Percentiles rank a stretch among this genome's conserved stretches.
Evolutionary conservation across 2,797 vertebrate genomes (phyloP).

Genomic region (Cebuella pygmaea): DNA sequence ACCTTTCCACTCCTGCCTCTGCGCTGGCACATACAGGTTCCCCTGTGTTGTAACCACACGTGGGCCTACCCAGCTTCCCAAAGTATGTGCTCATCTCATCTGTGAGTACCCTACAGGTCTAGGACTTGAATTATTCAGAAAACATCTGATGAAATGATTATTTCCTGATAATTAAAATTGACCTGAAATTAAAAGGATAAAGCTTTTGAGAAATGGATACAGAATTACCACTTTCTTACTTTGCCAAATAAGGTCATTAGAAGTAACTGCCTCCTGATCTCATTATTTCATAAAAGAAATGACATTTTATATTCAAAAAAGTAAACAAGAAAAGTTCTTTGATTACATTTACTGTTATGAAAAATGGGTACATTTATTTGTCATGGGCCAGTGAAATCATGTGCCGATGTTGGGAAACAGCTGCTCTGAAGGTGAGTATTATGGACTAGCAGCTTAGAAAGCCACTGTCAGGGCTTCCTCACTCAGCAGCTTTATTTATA

Average conservation of each 20-base stretch:
- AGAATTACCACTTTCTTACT: background rate
- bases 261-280: background rate
- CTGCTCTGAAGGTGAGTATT: background rate
- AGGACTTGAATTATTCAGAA: background rate
- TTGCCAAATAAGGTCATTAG: background rate
- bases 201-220: background rate
- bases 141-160: background rate
- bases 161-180: background rate
- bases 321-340: background rate
- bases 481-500: background rate
- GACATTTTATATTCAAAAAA: background rate
- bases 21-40: background rate
- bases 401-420: rapidly evolving
- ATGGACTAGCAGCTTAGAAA: background rate
- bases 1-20: background rate
- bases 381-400: rapidly evolving
- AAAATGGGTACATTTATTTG: background rate
- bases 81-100: background rate
- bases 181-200: constrained; percentile 26
- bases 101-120: background rate
- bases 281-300: constrained; percentile 11
- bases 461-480: background rate
- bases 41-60: background rate
- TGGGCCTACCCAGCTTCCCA: background rate
- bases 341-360: background rate